These are phyloP conservation scores for Lasiurus borealis DNA, from an alignment of 2,113 vertebrate species.

Conservation along the genomic window DNA sequence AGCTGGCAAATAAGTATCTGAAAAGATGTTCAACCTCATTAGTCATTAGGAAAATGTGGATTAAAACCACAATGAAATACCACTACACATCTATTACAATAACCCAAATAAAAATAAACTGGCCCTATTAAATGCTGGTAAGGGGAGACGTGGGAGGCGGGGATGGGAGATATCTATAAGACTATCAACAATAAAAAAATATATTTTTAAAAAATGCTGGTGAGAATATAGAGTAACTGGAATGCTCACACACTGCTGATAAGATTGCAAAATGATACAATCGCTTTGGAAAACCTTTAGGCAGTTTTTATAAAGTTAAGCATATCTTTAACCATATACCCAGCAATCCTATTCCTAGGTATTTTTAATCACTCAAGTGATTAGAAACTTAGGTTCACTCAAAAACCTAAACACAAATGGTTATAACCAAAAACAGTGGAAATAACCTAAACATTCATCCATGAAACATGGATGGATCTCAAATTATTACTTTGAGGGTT, in stretches of 20 bases:
- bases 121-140: background rate
- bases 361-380: background rate
- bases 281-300: background rate
- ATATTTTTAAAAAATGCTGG: background rate
- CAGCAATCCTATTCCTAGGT: background rate
- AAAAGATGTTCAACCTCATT: background rate
- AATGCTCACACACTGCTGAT: background rate
- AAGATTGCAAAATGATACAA: background rate
- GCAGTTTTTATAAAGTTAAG: background rate
- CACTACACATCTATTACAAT: background rate
- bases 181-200: too few species aligned
- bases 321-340: background rate
- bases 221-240: background rate
- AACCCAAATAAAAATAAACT: background rate
- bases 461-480: background rate
- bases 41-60: background rate
- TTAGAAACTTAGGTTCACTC: background rate
- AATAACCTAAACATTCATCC: background rate
- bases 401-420: slow-evolving; percentile 28
- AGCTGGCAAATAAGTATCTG: background rate
- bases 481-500: background rate
- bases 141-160: background rate
- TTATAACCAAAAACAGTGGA: background rate
- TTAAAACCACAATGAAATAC: background rate
- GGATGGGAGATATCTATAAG: too few species aligned